A percentile compares a stretch with the other conserved stretches of the same genome.
Conservation (phyloP, 2,888 invertebrate genomes). For the Sarcophaga rosellei region DNA sequence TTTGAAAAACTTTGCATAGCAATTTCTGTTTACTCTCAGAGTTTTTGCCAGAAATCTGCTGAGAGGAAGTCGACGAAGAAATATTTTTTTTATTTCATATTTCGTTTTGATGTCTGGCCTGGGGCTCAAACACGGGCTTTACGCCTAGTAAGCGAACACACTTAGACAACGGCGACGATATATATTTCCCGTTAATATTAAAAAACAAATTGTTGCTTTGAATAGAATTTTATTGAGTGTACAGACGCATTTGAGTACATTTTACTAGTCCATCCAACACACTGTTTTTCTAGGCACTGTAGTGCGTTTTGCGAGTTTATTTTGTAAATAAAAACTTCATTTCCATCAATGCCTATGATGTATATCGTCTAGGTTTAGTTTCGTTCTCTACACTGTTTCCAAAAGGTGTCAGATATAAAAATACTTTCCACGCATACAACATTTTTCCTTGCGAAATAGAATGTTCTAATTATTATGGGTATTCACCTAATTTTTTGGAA, state of each 20-base stretch:
- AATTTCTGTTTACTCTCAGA: no score
- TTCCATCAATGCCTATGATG: constrained; percentile 43
- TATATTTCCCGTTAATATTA: no score
- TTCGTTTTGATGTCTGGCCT: no score
- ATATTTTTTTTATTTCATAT: no score
- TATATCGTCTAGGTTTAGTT: constrained; percentile 1
- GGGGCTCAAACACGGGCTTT: no score
- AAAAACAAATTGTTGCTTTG: not conserved
- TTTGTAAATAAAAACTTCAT: constrained; percentile 63
- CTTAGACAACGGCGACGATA: no score
- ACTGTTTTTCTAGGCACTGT: not conserved
- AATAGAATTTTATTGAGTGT: not conserved
- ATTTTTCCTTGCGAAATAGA: not conserved
- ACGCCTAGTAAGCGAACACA: no score
- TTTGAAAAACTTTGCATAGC: no score
- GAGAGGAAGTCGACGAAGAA: no score
- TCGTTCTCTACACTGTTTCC: constrained; percentile 34
- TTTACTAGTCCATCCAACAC: not conserved
- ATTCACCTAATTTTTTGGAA: no score
- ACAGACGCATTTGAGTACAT: not conserved
- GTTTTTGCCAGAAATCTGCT: no score
- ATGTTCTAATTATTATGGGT: no score
- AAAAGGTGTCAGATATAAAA: not conserved
- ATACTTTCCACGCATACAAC: not conserved
- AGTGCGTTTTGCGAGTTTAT: constrained; percentile 52